Base-by-base conservation (phyloP, 1,140 invertebrate genomes). In the Heliconius eleuchia region DNA sequence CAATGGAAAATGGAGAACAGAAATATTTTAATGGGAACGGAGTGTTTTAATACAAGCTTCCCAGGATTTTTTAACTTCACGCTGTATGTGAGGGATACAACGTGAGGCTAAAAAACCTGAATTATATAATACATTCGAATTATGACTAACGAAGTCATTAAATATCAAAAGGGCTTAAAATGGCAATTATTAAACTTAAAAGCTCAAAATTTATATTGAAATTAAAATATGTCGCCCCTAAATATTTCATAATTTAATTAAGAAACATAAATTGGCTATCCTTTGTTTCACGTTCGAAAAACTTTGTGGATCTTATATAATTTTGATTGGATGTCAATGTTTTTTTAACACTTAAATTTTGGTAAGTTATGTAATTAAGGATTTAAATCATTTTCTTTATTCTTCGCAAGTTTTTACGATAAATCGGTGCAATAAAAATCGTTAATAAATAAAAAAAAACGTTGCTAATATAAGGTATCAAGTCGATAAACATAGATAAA, bases 101-200 rank as follows among this genome's bases (percentile, higher is more conserved):
- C 34, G 34, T 37, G 34, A 37, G 34, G 34, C 34, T 37, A 37
- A 5, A 1, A 37, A 34, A 34, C 30, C 11, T 42, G 42, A 77
- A 55, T 18, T 34, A 6, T 50, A 19, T 73, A 52, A 77, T 55
- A 30, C 71, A 77, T 73, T 77, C 34, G 72, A 73, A 55, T 72
- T 73, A n/a, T 60, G n/a, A 60, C 27, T 75, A 75, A 75, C 52
- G 34, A 78, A 52, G 27, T 50, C 72, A 37, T 78, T 73, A 39
- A 30, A 71, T 60, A 60, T 78, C 77, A 78, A 78, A 78, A 55
- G 27, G 50, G 39, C 37, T 57, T 78, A 73, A 78, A 78, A 23
- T 23, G 71, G 71, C 52, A 42, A 73, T 78, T 78, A 66, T 52
- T 73, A 39, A 23, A 39, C 23, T 23, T 75, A 75, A 75, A 23